Conservation (phyloP, 2,888 invertebrate species). For the Rhogogaster chlorosoma region DNA sequence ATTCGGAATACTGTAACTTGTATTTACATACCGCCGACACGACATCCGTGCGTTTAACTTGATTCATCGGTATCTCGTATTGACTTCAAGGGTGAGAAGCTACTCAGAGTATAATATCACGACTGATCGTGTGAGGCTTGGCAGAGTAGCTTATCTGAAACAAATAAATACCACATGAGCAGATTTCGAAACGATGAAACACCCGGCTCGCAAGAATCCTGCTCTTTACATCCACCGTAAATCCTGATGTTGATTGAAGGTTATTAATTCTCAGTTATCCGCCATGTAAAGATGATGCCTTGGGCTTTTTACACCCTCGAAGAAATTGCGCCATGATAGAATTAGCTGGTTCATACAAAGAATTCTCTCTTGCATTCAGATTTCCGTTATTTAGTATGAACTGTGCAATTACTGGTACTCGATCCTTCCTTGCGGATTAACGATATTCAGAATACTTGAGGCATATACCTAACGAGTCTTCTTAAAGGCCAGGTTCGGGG, state of each 20-base stretch:
- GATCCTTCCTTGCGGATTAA: background rate
- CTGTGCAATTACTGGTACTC: conserved; percentile 36
- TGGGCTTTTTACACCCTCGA: background rate
- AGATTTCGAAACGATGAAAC: conserved; percentile 33
- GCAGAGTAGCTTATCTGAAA: background rate
- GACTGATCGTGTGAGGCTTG: background rate
- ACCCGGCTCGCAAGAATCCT: background rate
- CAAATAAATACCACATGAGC: background rate
- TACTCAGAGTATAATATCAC: background rate
- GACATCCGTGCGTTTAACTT: conserved; percentile 40
- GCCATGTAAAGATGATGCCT: background rate
- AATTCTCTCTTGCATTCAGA: conserved; percentile 5
- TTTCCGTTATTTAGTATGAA: conserved; percentile 18
- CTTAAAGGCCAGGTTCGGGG: conserved; percentile 29
- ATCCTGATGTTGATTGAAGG: background rate
- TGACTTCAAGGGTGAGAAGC: conserved; percentile 42
- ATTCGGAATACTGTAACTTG: background rate
- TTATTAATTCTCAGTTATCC: background rate
- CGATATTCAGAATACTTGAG: conserved; percentile 14
- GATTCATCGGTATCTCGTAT: conserved; percentile 38
- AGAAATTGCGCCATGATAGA: too few relatives aligned
- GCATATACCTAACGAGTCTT: background rate
- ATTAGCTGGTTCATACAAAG: background rate
- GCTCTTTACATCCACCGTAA: background rate
- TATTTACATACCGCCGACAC: conserved; percentile 32